Base-by-base conservation (phyloP, 2,797 vertebrate species). In the Rhinophrynus dorsalis region DNA sequence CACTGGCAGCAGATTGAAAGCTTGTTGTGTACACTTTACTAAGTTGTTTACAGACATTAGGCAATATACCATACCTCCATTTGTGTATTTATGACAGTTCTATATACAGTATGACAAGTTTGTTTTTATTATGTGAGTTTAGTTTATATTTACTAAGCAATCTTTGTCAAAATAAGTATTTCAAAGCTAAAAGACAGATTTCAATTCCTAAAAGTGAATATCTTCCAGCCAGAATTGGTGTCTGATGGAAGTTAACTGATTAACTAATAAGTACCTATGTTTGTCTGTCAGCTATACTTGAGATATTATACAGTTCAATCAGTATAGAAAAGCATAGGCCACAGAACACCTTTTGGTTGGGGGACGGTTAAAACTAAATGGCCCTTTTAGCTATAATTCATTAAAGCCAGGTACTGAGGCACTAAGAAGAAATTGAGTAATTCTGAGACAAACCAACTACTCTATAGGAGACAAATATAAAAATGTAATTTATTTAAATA, bases 1-100 rank as follows among this genome's bases (percentile, higher is more conserved):
- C 70, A 66, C 47, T 73, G 70, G 70, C 70, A 47, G 26, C 35
- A 37, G 15, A 73, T 26, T 40, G 37, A 59, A 54, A 40, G 20
- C 45, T 30, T 73, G 70, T 73, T 73, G 70, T 35, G 54, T 60
- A 67, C 24, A 58, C 42, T 67, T 63, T 30, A 44, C 40, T 52
- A 47, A 18, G 45, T 54, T 73, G 62, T 73, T 73, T 59, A 54
- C 47, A 66, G 62, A 73, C 55, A 66, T 26, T 42, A 52, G 21
- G 37, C 20, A 59, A 37, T 58, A 11, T 13, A 32, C 33, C 69
- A 66, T 45, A 59, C 54, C 66, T 55, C 11, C 54, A 15, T 38
- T 52, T 51, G 35, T 15, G 24, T 23, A 37, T 44, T 42, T 32
- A 12, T 50, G 29, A 50, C 26, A 54, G 45, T 33, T 29, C 7